phyloP scores from a whole-genome alignment of 2,888 invertebrate species.

The Ennomos quercinarius region DNA sequence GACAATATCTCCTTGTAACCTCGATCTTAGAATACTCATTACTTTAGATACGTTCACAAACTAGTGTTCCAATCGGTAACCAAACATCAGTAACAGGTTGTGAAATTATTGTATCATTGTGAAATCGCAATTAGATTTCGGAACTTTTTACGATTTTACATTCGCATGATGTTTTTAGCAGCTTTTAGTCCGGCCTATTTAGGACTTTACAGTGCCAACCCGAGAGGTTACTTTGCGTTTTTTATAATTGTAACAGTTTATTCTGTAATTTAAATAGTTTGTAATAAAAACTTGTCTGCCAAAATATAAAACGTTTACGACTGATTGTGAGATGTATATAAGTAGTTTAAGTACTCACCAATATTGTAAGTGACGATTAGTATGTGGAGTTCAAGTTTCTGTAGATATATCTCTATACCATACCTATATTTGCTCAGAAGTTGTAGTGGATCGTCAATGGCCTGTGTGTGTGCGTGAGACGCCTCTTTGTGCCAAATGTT shows the following conservation, averaged over 20 bases:
- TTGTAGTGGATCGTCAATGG: constrained; percentile 68
- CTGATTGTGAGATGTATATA: constrained; percentile 85
- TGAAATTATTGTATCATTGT: constrained; percentile 69
- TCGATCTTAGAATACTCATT: constrained; percentile 61
- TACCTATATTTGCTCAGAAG: constrained; percentile 85
- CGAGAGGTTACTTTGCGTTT: constrained; percentile 61
- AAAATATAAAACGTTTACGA: constrained; percentile 79
- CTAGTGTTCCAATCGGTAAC: constrained; percentile 51
- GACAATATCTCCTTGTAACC: constrained; percentile 79
- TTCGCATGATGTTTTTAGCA: constrained; percentile 67
- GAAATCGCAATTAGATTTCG: constrained; percentile 57
- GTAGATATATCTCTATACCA: constrained; percentile 75
- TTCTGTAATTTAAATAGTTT: constrained; percentile 44
- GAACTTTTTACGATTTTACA: constrained; percentile 68
- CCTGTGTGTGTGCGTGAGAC: constrained; percentile 73
- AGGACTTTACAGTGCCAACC: constrained; percentile 72
- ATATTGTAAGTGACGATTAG: constrained; percentile 70
- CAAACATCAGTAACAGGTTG: constrained; percentile 75
- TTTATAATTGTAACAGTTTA: constrained; percentile 51
- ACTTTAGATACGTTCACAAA: constrained; percentile 56
- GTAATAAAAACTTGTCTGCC: constrained; percentile 61
- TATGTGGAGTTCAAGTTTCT: constrained; percentile 68
- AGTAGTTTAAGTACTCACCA: constrained; percentile 78
- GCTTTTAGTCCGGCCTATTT: constrained; percentile 80
- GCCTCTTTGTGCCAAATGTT: constrained; percentile 82